Percentiles rank a stretch among this genome's conserved stretches.
Evolutionary conservation across 2,113 vertebrate genomes (phyloP).

Genomic region (Ceuthmochares aereus): DNA sequence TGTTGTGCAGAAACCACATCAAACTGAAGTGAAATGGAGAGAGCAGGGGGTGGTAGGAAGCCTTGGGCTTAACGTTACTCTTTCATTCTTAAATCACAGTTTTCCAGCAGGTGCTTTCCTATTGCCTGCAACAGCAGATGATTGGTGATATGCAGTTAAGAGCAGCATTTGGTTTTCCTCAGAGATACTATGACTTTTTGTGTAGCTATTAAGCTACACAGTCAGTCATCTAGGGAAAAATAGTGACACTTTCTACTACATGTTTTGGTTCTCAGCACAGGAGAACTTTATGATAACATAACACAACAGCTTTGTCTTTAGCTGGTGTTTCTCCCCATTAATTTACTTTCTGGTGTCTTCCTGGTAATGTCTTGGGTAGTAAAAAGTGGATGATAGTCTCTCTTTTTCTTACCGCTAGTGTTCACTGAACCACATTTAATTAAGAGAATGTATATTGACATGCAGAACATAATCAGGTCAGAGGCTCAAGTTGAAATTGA

Average conservation of each 20-base stretch:
- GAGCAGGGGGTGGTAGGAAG: not conserved
- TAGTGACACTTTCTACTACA: not conserved
- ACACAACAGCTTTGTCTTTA: not conserved
- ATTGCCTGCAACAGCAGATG: not conserved
- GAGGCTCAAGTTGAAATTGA: constrained; percentile 61
- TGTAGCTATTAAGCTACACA: not conserved
- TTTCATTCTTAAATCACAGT: not conserved
- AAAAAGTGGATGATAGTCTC: not conserved
- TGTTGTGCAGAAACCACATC: not conserved
- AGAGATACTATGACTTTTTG: not conserved
- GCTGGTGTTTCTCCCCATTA: not conserved
- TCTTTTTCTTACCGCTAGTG: constrained; percentile 17
- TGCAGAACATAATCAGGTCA: constrained; percentile 63
- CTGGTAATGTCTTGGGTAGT: not conserved
- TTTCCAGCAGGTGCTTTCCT: not conserved
- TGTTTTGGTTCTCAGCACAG: not conserved
- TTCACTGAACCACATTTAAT: constrained; percentile 70
- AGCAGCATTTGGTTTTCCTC: not conserved
- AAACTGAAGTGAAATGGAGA: not conserved
- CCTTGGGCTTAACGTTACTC: not conserved
- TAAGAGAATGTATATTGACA: constrained; percentile 71
- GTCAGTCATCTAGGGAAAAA: not conserved
- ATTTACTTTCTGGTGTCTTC: not conserved
- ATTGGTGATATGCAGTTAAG: not conserved
- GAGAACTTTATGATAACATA: constrained; percentile 4